Base-by-base conservation (phyloP, 1,140 invertebrate species). In the Pogonus chalceus region DNA sequence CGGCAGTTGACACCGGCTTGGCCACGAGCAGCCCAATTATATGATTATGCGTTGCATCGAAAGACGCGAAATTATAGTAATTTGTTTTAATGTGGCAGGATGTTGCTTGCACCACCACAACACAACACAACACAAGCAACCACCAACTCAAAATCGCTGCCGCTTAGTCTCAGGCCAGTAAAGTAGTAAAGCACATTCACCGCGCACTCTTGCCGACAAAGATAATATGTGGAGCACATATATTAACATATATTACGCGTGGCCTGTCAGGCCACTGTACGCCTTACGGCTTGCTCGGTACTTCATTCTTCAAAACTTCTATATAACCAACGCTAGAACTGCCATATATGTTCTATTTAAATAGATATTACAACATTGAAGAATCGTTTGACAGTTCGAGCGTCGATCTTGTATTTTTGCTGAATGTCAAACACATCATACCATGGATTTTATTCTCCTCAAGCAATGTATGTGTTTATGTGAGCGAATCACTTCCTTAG, bases 211-310 rank as follows among this genome's bases (percentile, higher is more conserved):
- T 52, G 54, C 61, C 61, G 61, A 62, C 61, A 62, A 62, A 62
- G 61, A 58, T 62, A 60, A 62, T 62, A 62, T 62, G 61, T 62
- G 56, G 61, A 62, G 61, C 61, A 62, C 61, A 60, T 62, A 60
- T 58, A 62, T 62, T 62, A 58, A 59, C 61, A 62, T 62, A 62
- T 56, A 62, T 62, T 62, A 62, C 56, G 23, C 50, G 54, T 55
- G 9, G 26, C 26, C 26, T 31, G 26, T 31, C 26, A 14, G 26
- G 26, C 26, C 26, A 31, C 26, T 31, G 26, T 31, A 14, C 14
- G 26, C 26, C 26, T 31, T 31, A 31, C 26, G 26, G 26, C 26
- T 14, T 31, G 26, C 26, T 14, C 26, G 26, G 26, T 31, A 7
- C 4, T n/a, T n/a, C n/a, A n/a, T n/a, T n/a, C n/a, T n/a, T n/a